A percentile compares a stretch with the other conserved stretches of the same genome.
phyloP scores from a whole-genome alignment of 1,140 invertebrate species.

The Planococcus citri region DNA sequence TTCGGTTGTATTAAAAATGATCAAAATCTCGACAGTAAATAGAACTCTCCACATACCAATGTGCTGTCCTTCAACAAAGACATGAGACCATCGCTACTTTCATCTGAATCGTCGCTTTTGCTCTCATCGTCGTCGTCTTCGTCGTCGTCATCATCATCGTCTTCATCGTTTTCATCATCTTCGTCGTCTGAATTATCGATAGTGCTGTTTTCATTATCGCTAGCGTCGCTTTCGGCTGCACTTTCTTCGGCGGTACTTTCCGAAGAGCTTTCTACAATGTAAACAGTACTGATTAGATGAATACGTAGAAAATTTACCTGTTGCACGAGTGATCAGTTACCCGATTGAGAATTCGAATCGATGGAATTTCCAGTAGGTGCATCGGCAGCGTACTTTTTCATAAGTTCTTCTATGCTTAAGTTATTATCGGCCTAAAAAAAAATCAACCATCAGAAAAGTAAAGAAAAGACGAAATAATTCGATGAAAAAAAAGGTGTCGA shows the following conservation, averaged over 20 bases:
- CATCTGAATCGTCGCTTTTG: constrained; percentile 26
- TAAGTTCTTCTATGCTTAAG: constrained; percentile 64
- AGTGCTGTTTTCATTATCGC: constrained; percentile 2
- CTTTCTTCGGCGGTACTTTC: background rate
- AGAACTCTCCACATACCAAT: constrained; percentile 23
- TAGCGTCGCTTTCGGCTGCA: background rate
- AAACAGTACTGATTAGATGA: too few species aligned
- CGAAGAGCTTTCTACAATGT: background rate
- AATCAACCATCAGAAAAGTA: too few species aligned
- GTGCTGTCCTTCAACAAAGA: constrained; percentile 27
- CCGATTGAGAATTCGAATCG: background rate
- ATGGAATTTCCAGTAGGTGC: background rate
- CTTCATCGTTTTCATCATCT: constrained; percentile 28
- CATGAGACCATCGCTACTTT: constrained; percentile 27
- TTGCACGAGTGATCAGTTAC: too few species aligned
- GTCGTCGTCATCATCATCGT: constrained; percentile 28
- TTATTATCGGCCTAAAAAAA: constrained; percentile 50
- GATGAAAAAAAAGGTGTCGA: too few species aligned
- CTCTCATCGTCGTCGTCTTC: too few species aligned
- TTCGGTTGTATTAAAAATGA: background rate
- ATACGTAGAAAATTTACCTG: too few species aligned
- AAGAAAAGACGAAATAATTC: too few species aligned
- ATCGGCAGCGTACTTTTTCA: constrained; percentile 49
- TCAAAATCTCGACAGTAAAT: too few species aligned
- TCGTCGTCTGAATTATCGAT: constrained; percentile 24